Percentiles rank a stretch among this genome's conserved stretches.
phyloP scores from a whole-genome alignment of 2,888 invertebrate genomes.

The Xestobium rufovillosum region DNA sequence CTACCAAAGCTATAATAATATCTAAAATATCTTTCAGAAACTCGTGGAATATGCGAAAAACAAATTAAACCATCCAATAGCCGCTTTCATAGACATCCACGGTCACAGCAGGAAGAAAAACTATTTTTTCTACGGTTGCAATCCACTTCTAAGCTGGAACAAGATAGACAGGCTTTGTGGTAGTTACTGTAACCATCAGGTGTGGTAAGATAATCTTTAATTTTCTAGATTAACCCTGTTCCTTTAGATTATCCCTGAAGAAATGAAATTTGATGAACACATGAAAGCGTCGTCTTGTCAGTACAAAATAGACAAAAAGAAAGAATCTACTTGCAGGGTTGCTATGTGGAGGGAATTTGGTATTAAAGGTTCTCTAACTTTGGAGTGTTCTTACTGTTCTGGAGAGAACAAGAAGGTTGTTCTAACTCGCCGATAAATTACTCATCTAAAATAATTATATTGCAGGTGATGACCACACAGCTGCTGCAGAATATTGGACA shows the following conservation, averaged over 20 bases:
- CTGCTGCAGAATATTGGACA: slow-evolving; percentile 28
- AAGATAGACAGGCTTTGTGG: slow-evolving; percentile 44
- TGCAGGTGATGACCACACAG: slow-evolving; percentile 28
- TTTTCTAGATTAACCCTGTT: slow-evolving; percentile 15
- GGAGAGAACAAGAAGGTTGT: slow-evolving; percentile 28
- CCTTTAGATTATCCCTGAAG: slow-evolving; percentile 23
- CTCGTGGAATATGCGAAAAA: slow-evolving; percentile 25
- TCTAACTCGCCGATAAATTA: not conserved
- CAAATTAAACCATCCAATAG: slow-evolving; percentile 22
- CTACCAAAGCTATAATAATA: not conserved
- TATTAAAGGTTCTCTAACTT: slow-evolving; percentile 68
- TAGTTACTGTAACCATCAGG: slow-evolving; percentile 23
- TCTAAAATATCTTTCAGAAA: slow-evolving; percentile 22
- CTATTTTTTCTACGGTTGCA: slow-evolving; percentile 80
- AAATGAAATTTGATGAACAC: slow-evolving; percentile 21
- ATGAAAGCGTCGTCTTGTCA: slow-evolving; percentile 25
- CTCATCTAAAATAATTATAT: slow-evolving; percentile 11
- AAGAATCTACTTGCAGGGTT: slow-evolving; percentile 78
- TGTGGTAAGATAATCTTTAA: slow-evolving; percentile 24
- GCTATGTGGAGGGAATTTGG: slow-evolving; percentile 80
- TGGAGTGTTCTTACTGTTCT: slow-evolving; percentile 75
- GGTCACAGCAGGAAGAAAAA: slow-evolving; percentile 80
- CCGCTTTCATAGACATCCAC: slow-evolving; percentile 64
- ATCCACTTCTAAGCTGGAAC: slow-evolving; percentile 60
- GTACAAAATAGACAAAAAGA: slow-evolving; percentile 66